These are phyloP conservation scores for Elgaria multicarinata DNA, from an alignment of 2,113 vertebrate species.

Conservation along the genomic window DNA sequence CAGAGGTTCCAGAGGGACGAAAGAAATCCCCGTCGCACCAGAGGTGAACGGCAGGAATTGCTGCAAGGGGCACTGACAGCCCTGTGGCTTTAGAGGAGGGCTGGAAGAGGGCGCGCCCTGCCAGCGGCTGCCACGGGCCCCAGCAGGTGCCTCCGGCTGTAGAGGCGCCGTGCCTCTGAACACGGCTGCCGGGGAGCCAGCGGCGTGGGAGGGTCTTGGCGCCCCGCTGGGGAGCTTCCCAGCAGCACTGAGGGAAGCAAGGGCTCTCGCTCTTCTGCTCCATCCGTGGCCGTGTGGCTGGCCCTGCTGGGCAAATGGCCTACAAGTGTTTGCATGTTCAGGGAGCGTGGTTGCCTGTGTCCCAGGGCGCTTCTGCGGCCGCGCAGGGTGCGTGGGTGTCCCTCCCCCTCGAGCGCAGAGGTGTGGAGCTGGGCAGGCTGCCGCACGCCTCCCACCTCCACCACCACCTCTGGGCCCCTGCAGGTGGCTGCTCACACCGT, in stretches of 20 bases:
- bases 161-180: too few species aligned
- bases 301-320: not conserved
- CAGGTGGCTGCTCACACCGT: not conserved
- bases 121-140: not conserved
- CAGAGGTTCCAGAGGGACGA: too few species aligned
- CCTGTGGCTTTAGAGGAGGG: too few species aligned
- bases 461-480: not conserved
- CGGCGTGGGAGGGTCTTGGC: not conserved
- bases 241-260: not conserved
- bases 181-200: not conserved
- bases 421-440: fast-evolving
- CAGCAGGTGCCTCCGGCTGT: not conserved
- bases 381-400: not conserved
- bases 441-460: too few species aligned
- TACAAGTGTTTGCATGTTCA: too few species aligned
- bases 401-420: fast-evolving
- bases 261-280: not conserved
- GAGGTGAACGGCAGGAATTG: too few species aligned
- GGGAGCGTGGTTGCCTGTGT: not conserved
- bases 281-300: not conserved
- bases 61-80: too few species aligned
- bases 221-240: not conserved
- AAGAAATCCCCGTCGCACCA: too few species aligned
- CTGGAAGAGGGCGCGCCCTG: not conserved
- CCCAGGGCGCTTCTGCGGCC: not conserved